Conservation (phyloP, 2,888 invertebrate genomes). For the Sminthurides aquaticus region DNA sequence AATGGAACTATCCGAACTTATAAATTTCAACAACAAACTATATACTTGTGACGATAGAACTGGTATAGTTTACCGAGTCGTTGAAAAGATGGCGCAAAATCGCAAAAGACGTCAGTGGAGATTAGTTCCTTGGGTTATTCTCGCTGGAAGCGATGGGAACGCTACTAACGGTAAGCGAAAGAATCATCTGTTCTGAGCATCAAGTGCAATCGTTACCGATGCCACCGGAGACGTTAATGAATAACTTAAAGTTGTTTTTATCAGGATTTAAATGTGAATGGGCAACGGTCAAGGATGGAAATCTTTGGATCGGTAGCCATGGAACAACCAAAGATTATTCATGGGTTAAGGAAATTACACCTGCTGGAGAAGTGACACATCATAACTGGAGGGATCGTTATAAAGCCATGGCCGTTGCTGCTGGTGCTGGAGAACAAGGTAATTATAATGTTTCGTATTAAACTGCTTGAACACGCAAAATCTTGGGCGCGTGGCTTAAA, state of each 20-base stretch:
- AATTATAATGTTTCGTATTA: too few relatives aligned
- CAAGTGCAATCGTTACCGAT: too few relatives aligned
- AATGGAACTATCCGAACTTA: constrained; percentile 93
- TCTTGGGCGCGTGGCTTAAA: too few relatives aligned
- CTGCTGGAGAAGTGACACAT: constrained; percentile 67
- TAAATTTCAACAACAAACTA: constrained; percentile 82
- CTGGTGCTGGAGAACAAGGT: constrained; percentile 76
- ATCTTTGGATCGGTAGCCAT: constrained; percentile 85
- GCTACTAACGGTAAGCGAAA: constrained; percentile 56
- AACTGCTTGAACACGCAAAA: too few relatives aligned
- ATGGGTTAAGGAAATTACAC: constrained; percentile 62
- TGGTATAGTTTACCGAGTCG: constrained; percentile 64
- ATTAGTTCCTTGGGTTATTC: constrained; percentile 55
- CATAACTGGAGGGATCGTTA: constrained; percentile 54
- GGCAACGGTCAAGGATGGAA: constrained; percentile 84
- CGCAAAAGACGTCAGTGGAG: constrained; percentile 21
- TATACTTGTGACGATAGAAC: constrained; percentile 91
- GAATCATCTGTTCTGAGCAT: too few relatives aligned
- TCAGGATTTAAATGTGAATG: constrained; percentile 90
- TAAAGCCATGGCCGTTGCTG: constrained; percentile 61
- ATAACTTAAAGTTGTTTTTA: constrained; percentile 12
- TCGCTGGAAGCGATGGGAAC: constrained; percentile 85
- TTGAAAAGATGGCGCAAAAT: neutral
- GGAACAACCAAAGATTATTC: constrained; percentile 50
- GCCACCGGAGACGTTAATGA: too few relatives aligned